These are phyloP conservation scores for Pseudotriccus pelzelni DNA, from an alignment of 2,797 vertebrate species.

Conservation along the genomic window DNA sequence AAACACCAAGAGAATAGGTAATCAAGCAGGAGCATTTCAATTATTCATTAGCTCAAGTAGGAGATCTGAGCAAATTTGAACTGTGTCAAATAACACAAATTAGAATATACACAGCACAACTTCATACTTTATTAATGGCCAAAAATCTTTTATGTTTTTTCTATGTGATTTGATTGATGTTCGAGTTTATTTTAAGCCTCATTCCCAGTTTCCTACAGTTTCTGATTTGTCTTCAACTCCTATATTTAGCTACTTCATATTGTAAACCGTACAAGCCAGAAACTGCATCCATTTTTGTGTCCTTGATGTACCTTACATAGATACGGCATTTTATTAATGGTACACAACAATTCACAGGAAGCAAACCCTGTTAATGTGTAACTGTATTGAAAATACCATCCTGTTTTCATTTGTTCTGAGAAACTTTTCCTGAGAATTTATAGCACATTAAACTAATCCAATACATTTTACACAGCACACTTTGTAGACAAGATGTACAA, in stretches of 20 bases:
- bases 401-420: not conserved
- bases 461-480: not conserved
- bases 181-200: slow-evolving; percentile 18
- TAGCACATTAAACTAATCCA: not conserved
- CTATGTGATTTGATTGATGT: not conserved
- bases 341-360: not conserved
- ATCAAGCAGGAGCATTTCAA: slow-evolving; percentile 13
- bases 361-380: not conserved
- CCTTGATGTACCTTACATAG: not conserved
- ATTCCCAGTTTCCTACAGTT: not conserved
- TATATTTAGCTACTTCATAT: not conserved
- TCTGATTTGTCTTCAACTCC: not conserved
- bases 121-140: slow-evolving; percentile 6
- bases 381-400: not conserved
- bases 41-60: slow-evolving; percentile 7
- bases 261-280: not conserved
- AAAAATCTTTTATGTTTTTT: slow-evolving; percentile 3
- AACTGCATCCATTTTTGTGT: not conserved
- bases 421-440: not conserved
- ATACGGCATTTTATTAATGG: not conserved
- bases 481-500: not conserved
- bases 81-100: not conserved
- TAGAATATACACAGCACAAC: not conserved
- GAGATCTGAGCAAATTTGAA: slow-evolving; percentile 1
- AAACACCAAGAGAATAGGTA: not conserved